Base-by-base conservation (phyloP, 2,888 invertebrate genomes). In the Mamestra brassicae region DNA sequence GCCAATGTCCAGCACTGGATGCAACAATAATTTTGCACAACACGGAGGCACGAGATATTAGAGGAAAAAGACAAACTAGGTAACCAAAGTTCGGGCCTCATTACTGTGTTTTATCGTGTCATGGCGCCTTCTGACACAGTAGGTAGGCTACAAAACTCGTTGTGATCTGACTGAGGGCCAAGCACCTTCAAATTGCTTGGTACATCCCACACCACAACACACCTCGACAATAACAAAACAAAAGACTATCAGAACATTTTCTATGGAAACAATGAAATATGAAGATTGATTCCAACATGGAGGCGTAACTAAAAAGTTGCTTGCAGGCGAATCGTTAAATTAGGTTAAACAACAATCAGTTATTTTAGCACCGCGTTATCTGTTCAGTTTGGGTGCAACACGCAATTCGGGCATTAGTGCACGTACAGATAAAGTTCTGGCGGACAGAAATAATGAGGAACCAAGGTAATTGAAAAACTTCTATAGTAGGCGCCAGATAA, bases 331-430 rank as follows among this genome's bases (percentile, higher is more conserved):
- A 89, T 87, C 90, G 70, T 91, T 90, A 86, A 87, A 86, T 85
- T 85, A 84, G 76, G 82, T 86, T 86, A 88, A 87, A 88, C 81
- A 84, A 86, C 83, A 75, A 87, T 90, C 86, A 85, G 89, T 91
- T 89, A 90, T 90, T 91, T 92, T 90, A 89, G 90, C 90, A 88
- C 86, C 76, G 84, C 78, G 80, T 72, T 81, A 85, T 89, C 84
- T 80, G 73, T 80, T 64, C 55, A 76, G 75, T 83, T 81, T 82
- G 2, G 70, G 66, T 55, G 15, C 17, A 54, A 69, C 92, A 92
- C 92, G 93, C 92, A 76, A 92, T 88, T 78, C 74, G 68, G 76
- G 72, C 88, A 92, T 92, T 92, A 92, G 90, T 89, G 90, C 55
- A 42, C 10, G 87, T 87, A 83, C 84, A 80, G 70, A 80, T 36